These are phyloP conservation scores for Anthopleura xanthogrammica DNA, from an alignment of 92 coral and sea anemone genomes.

Conservation along the genomic window DNA sequence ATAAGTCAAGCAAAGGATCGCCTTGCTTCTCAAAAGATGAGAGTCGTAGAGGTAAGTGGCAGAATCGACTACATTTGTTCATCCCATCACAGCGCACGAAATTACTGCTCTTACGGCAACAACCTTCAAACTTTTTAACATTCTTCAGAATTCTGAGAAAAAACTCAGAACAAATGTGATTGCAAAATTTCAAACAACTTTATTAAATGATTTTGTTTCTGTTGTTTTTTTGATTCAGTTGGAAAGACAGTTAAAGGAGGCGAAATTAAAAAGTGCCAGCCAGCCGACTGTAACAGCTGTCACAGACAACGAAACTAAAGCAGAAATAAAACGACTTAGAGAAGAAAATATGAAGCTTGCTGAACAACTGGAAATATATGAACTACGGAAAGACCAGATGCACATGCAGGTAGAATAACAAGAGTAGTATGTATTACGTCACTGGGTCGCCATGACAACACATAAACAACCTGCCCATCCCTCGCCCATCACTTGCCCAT, in stretches of 20 bases:
- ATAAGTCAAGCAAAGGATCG: slow-evolving; percentile 61
- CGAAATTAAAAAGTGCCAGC: slow-evolving; percentile 29
- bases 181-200: no score
- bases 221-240: slow-evolving; percentile 29
- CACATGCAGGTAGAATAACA: slow-evolving; percentile 74
- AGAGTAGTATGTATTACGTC: no score
- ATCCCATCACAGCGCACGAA: no score
- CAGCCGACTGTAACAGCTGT: slow-evolving; percentile 22
- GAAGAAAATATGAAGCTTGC: slow-evolving; percentile 70
- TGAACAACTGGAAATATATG: slow-evolving; percentile 75
- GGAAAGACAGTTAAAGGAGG: slow-evolving; percentile 55
- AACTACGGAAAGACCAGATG: slow-evolving; percentile 86
- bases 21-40: slow-evolving; percentile 39
- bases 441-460: no score
- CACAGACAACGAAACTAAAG: slow-evolving; percentile 38
- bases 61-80: no score
- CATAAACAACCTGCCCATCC: no score
- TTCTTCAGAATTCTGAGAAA: no score
- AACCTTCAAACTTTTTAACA: no score
- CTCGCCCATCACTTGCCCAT: no score
- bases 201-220: not conserved
- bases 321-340: slow-evolving; percentile 69
- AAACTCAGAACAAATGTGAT: no score
- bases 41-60: slow-evolving; percentile 46
- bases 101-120: no score